Evolutionary conservation across 2,888 invertebrate genomes (phyloP).

Genomic region (Cheilosia variabilis): DNA sequence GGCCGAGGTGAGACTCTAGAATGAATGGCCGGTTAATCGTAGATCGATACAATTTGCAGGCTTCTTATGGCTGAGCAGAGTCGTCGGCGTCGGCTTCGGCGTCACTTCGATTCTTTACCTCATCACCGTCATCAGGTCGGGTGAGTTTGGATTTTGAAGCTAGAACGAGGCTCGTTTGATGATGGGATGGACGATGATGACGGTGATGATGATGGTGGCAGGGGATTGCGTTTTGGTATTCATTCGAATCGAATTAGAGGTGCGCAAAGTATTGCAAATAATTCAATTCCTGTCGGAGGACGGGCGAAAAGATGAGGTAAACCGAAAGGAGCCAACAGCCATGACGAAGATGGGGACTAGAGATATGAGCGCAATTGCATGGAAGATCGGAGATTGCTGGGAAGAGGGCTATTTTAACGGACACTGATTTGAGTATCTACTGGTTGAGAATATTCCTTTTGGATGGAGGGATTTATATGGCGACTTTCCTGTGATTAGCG

Average conservation of each 20-base stretch:
- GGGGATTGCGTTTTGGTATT: slow-evolving; percentile 63
- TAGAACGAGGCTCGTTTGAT: slow-evolving; percentile 32
- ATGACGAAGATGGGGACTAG: slow-evolving; percentile 59
- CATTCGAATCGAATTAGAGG: slow-evolving; percentile 75
- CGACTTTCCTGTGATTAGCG: no score
- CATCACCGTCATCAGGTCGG: slow-evolving; percentile 48
- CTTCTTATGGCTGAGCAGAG: slow-evolving; percentile 42
- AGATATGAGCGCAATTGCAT: slow-evolving; percentile 44
- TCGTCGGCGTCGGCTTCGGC: slow-evolving; percentile 32
- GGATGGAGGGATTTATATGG: no score
- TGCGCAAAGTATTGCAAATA: slow-evolving; percentile 73
- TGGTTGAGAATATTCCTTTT: no score
- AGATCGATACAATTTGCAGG: slow-evolving; percentile 71
- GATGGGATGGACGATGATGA: slow-evolving; percentile 44
- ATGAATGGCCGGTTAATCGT: slow-evolving; percentile 68
- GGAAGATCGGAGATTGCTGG: background rate
- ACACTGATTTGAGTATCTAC: background rate
- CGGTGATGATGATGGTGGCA: slow-evolving; percentile 42
- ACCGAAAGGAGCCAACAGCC: slow-evolving; percentile 27
- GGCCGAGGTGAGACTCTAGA: slow-evolving; percentile 36
- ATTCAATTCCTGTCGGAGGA: slow-evolving; percentile 39
- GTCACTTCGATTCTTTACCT: slow-evolving; percentile 44
- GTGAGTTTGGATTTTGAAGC: slow-evolving; percentile 38
- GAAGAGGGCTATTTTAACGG: background rate
- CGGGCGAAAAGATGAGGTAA: background rate